Evolutionary conservation across 2,113 vertebrate genomes (phyloP), one percentile per base, ranked within the genome.

Genomic region (Erythrocebus patas): DNA sequence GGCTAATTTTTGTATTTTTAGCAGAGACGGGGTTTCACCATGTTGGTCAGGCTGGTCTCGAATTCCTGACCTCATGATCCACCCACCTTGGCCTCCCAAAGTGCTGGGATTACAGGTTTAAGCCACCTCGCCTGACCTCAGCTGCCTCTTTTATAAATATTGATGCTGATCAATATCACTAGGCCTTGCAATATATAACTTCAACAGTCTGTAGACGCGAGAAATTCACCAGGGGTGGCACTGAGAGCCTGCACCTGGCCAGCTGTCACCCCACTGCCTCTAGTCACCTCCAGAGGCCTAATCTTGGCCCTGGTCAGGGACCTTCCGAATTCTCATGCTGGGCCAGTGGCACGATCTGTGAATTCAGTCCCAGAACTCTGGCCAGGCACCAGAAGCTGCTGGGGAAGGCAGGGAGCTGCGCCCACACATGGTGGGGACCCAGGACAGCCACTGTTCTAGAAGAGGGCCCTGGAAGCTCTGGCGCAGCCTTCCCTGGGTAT

Each of bases 401-500:
- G 64, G 12, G 32, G 35, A 78, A 91, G 81, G 16, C 13, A 10
- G 35, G 23, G 32, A 35, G 5, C 7, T 0, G 6, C 0, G 0
- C 1, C 23, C 45, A 12, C 25, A 0, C 6, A 1, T 1, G 0
- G 18, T 1, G 5, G 22, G 57, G 0, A 22, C n/a, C 14, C 35
- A 6, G 8, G 22, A 2, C 25, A 13, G 6, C 1, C 0, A 2
- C n/a, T 18, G 3, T 14, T 27, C 27, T 13, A 14, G 35, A 68
- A 38, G 50, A 22, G 14, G 25, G 1, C 5, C 1, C 17, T 0
- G 14, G 11, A 1, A 2, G 23, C 30, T 9, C 1, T 0, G 0
- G 8, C 0, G 0, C 4, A 2, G 3, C 45, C 64, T 30, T 55
- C 16, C 8, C 12, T 0, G 73, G 13, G 6, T 16, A 2, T n/a